Percentiles rank a stretch among this genome's conserved stretches.
These are phyloP conservation scores for Lamellibrachia satsuma DNA, from an alignment of 2,888 invertebrate genomes.

Conservation along the genomic window DNA sequence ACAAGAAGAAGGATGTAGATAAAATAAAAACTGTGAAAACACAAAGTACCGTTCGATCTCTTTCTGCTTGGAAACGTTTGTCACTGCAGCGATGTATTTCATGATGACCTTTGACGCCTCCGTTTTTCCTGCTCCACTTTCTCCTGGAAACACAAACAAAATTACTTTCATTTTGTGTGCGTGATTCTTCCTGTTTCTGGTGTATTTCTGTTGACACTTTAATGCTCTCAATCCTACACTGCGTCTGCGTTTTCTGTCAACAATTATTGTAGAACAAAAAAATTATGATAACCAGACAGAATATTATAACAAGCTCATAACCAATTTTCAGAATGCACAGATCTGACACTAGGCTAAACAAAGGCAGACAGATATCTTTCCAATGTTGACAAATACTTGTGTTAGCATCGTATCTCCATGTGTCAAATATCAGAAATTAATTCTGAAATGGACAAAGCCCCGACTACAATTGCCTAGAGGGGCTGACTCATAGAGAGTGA, in stretches of 20 bases:
- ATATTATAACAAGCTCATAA: too few relatives aligned
- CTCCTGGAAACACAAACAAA: slow-evolving; percentile 66
- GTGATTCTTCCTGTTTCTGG: too few relatives aligned
- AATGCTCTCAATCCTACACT: too few relatives aligned
- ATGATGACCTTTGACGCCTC: slow-evolving; percentile 99
- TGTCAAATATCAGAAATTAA: not conserved
- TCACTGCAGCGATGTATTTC: slow-evolving; percentile 95
- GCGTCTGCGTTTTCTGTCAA: too few relatives aligned
- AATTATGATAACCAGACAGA: too few relatives aligned
- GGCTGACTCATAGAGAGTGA: not conserved
- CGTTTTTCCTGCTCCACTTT: slow-evolving; percentile 97
- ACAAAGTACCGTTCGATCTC: slow-evolving; percentile 89
- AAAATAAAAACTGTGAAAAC: not conserved
- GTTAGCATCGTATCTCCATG: not conserved
- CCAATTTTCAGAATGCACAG: too few relatives aligned
- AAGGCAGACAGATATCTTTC: not conserved
- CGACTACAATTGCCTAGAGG: not conserved
- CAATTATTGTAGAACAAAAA: too few relatives aligned
- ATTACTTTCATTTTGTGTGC: not conserved
- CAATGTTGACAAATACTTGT: not conserved
- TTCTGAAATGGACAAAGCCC: not conserved
- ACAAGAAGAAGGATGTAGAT: not conserved
- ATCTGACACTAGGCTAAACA: too few relatives aligned
- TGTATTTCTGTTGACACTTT: too few relatives aligned
- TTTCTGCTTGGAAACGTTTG: slow-evolving; percentile 87